Percentiles rank a stretch among this genome's conserved stretches.
phyloP scores from a whole-genome alignment of 2,113 vertebrate genomes.

The Pituophis catenifer region DNA sequence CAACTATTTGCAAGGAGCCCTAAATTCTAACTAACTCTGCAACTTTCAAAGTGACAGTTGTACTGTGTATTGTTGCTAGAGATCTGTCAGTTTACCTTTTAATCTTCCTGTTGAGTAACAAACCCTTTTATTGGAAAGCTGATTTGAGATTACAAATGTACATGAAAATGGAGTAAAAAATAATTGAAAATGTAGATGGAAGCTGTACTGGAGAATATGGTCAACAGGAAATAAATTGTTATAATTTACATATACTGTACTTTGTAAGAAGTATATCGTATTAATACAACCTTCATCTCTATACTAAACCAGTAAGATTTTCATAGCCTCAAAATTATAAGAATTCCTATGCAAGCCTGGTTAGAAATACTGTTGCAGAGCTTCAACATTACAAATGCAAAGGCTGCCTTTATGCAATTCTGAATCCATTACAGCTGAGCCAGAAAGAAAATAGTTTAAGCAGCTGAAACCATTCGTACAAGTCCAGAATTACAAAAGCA shows the following conservation, averaged over 20 bases:
- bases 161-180: neutral
- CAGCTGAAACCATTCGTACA: neutral
- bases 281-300: neutral
- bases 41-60: neutral
- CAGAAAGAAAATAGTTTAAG: neutral
- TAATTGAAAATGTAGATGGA: neutral
- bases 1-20: neutral
- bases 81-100: neutral
- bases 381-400: neutral
- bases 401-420: neutral
- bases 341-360: neutral
- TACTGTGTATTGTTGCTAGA: neutral
- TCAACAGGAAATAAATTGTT: neutral
- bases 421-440: neutral
- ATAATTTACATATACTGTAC: neutral
- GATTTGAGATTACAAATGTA: neutral
- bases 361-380: neutral
- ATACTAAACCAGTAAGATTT: neutral
- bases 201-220: neutral
- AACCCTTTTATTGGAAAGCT: neutral
- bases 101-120: neutral
- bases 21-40: neutral
- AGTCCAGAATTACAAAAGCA: neutral
- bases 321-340: neutral
- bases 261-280: neutral